These are phyloP conservation scores for Aselliscus stoliczkanus DNA, from an alignment of 2,797 vertebrate genomes.

Conservation along the genomic window DNA sequence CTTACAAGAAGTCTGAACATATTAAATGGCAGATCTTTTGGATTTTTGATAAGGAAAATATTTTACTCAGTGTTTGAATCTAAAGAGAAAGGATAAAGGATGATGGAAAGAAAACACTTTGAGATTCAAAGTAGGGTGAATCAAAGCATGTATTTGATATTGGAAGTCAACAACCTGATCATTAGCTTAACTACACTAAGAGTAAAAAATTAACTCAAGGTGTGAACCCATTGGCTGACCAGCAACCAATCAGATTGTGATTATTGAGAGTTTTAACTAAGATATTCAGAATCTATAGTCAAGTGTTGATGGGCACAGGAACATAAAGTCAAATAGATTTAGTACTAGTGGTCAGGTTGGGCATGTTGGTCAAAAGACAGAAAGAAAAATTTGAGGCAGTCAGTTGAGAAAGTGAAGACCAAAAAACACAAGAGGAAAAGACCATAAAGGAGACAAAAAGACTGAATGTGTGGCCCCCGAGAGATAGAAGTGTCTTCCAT, in stretches of 20 bases:
- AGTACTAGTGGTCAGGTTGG: neutral
- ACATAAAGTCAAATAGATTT: neutral
- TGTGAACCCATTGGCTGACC: neutral
- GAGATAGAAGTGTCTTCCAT: neutral
- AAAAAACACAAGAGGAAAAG: neutral
- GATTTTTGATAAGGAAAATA: neutral
- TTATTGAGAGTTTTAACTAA: neutral
- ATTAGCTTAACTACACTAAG: neutral
- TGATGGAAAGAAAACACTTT: neutral
- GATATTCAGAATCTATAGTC: neutral
- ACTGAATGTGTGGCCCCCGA: neutral
- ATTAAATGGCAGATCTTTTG: conserved; percentile 50
- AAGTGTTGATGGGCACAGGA: neutral
- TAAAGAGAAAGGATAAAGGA: neutral
- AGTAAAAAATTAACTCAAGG: neutral
- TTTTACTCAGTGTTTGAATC: neutral
- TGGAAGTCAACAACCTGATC: neutral
- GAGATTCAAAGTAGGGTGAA: neutral
- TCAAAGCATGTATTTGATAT: neutral
- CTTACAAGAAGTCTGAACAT: conserved; percentile 26
- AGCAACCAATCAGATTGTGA: neutral
- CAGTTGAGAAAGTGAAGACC: neutral
- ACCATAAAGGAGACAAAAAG: neutral
- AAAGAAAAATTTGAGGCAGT: neutral
- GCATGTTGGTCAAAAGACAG: neutral